Conservation (phyloP, 2,797 vertebrate species). For the Sebastes variabilis region DNA sequence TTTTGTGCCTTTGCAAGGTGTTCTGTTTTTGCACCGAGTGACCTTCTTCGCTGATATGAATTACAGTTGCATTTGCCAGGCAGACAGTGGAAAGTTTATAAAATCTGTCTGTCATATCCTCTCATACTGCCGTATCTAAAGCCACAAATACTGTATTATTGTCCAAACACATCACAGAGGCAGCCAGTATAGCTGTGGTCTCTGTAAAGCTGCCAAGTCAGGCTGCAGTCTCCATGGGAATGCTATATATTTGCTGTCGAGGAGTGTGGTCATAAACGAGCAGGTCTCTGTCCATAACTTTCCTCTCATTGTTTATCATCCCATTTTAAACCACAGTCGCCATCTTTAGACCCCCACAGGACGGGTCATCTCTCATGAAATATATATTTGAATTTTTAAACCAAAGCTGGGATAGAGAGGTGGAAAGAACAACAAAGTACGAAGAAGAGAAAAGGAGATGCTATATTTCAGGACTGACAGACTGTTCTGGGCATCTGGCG, state of each 20-base stretch:
- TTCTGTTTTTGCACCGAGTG: constrained; percentile 33
- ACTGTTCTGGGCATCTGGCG: constrained; percentile 47
- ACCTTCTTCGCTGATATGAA: constrained; percentile 46
- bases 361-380: constrained; percentile 32
- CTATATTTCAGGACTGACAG: constrained; percentile 48
- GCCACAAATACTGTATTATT: constrained; percentile 62
- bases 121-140: constrained; percentile 47
- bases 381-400: constrained; percentile 41
- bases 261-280: constrained; percentile 48
- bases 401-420: constrained; percentile 19
- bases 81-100: constrained; percentile 54
- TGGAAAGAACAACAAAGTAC: constrained; percentile 23
- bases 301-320: constrained; percentile 60
- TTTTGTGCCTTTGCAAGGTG: constrained; percentile 1
- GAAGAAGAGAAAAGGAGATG: constrained; percentile 10
- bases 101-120: constrained; percentile 41
- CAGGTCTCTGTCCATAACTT: constrained; percentile 40
- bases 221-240: constrained; percentile 31
- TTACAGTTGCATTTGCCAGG: constrained; percentile 45
- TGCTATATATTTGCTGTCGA: constrained; percentile 45
- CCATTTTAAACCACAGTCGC: constrained; percentile 41
- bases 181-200: constrained; percentile 32
- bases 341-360: constrained; percentile 25
- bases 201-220: constrained; percentile 56
- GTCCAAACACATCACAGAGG: constrained; percentile 60